These are phyloP conservation scores for Psittacula derbiana DNA, from an alignment of 2,797 vertebrate species.

Conservation along the genomic window DNA sequence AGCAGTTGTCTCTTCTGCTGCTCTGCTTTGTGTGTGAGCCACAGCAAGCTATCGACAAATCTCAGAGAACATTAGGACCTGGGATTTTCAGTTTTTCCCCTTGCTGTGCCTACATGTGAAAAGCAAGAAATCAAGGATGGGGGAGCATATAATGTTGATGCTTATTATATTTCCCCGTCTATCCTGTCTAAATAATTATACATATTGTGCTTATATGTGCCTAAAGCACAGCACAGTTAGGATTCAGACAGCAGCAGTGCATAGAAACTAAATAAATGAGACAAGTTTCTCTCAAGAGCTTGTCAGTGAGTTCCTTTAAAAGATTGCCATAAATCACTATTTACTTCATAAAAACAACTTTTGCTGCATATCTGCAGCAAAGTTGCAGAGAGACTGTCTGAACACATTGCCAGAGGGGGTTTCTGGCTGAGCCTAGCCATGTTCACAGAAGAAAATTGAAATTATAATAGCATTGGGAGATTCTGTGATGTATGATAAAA, in stretches of 20 bases:
- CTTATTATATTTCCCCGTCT: not conserved
- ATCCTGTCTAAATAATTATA: slow-evolving; percentile 9
- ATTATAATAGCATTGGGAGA: not conserved
- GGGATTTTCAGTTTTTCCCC: not conserved
- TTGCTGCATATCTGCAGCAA: not conserved
- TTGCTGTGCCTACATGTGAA: not conserved
- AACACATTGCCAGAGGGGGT: not conserved
- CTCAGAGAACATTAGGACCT: not conserved
- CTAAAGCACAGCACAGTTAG: not conserved
- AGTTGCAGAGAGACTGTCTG: not conserved
- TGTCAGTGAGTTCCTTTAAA: slow-evolving; percentile 5
- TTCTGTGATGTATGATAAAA: not conserved
- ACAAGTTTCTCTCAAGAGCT: not conserved
- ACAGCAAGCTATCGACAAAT: not conserved
- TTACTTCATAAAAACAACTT: slow-evolving; percentile 20
- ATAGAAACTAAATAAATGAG: slow-evolving; percentile 14
- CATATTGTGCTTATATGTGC: not conserved
- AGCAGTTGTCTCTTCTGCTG: slow-evolving; percentile 1
- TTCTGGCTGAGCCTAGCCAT: not conserved
- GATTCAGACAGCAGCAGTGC: not conserved
- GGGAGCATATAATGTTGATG: not conserved
- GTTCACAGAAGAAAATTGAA: slow-evolving; percentile 1
- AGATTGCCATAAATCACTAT: slow-evolving; percentile 1
- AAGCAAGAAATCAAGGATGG: not conserved
- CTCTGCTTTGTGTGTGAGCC: not conserved